A percentile compares a stretch with the other conserved stretches of the same genome.
These are phyloP conservation scores for Pterobdella sp. DNA, from an alignment of 2,888 invertebrate genomes.

Conservation along the genomic window DNA sequence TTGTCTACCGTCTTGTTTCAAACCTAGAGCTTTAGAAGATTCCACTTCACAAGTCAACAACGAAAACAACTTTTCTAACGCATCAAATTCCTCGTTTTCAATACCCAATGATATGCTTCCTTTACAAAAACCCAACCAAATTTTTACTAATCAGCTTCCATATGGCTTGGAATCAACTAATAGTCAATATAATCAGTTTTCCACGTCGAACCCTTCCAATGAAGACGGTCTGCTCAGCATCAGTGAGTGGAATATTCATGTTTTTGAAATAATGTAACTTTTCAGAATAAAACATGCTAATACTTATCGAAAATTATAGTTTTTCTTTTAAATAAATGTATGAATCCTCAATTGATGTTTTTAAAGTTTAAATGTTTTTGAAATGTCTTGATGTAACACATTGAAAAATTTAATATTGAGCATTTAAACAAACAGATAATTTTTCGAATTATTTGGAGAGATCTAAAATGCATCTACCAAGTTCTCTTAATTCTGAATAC, in stretches of 20 bases:
- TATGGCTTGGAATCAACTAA: not conserved
- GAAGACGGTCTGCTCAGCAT: not conserved
- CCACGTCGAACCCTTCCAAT: not conserved
- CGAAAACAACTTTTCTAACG: not conserved
- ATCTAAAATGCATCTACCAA: not conserved
- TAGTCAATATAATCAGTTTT: not conserved
- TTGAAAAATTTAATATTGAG: too few relatives aligned
- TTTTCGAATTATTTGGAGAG: slow-evolving; percentile 7
- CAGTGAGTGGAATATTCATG: not conserved
- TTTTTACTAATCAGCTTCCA: not conserved
- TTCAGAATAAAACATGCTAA: not conserved
- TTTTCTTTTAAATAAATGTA: not conserved
- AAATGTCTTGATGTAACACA: too few relatives aligned
- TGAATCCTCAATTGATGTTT: too few relatives aligned
- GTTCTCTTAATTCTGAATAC: not conserved
- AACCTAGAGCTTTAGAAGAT: not conserved
- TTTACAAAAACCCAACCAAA: too few relatives aligned
- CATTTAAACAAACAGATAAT: slow-evolving; percentile 2
- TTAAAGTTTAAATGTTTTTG: too few relatives aligned
- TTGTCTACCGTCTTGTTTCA: not conserved
- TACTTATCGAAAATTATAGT: not conserved
- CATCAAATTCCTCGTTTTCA: too few relatives aligned
- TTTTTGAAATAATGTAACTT: not conserved
- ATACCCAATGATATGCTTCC: too few relatives aligned
- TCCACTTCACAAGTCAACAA: not conserved